Base-by-base conservation (phyloP, 2,888 invertebrate species). In the Drosophila atripex region DNA sequence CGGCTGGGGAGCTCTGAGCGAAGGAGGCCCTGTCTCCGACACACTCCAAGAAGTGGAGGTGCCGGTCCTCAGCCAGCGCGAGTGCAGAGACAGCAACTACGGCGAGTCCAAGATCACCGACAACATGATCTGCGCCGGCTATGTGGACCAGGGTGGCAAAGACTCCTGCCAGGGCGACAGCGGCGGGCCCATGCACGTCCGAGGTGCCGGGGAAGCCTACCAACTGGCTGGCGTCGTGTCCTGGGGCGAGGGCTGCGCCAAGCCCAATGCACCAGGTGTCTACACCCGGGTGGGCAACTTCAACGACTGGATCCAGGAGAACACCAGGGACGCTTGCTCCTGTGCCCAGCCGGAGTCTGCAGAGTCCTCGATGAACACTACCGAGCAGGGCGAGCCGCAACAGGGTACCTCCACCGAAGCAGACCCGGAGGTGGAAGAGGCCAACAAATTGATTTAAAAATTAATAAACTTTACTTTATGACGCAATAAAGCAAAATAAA, bases 221-320 rank as follows among this genome's bases (percentile, higher is more conserved):
- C 86, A 88, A 16, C 74, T 86, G 46, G 88, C 90, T 94, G 96
- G 96, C 23, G 93, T 96, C 12, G 96, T 96, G 0, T 96, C 96
- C 0, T 91, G 92, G 91, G 91, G 91, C 41, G 90, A 90, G 51
- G 91, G 91, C 14, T 91, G 91, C 52, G 91, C 92, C 18, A 82
- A 90, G 78, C 94, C 95, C 0, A 94, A 95, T 76, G 94, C 93
- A 70, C 97, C 97, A 0, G 97, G 97, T 1, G 96, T 97, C 3
- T 97, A 97, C 89, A 93, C 95, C 0, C 92, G 97, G 41, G 96
- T 96, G n/a, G 96, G 95, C 90, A 93, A 95, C 66, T 97, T 94
- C 50, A 85, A 84, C 49, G 77, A 94, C 0, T 96, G 96, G 96
- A 93, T 95, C 45, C 92, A 92, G 72, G 92, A 92, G 50, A 94